A percentile compares a stretch with the other conserved stretches of the same genome.
These are phyloP conservation scores for Chalcis sispes DNA, from an alignment of 2,888 invertebrate genomes.

Conservation along the genomic window DNA sequence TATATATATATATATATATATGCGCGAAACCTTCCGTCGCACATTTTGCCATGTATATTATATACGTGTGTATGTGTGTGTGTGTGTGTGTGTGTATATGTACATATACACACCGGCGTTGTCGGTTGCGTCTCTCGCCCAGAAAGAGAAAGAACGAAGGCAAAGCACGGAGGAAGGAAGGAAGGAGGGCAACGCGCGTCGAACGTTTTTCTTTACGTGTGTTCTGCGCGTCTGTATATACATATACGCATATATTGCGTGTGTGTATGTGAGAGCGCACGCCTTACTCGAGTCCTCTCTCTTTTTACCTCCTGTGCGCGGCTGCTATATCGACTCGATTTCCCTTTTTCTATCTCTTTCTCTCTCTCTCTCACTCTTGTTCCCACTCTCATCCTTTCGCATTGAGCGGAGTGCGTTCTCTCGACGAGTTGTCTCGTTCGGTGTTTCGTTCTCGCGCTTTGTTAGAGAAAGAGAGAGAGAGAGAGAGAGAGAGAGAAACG, in stretches of 20 bases:
- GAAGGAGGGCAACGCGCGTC: conserved; percentile 16
- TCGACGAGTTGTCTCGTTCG: not conserved
- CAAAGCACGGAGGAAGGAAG: conserved; percentile 19
- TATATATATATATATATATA: no score
- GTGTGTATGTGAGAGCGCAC: not conserved
- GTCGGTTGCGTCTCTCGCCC: no score
- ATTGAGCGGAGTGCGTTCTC: no score
- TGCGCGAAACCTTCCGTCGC: no score
- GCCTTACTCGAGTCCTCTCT: conserved; percentile 30
- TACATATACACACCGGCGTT: no score
- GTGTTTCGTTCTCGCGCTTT: not conserved
- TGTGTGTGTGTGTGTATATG: no score
- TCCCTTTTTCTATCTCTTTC: conserved; percentile 45
- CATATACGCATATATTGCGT: not conserved
- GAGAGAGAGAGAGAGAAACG: no score
- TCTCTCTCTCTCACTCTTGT: not conserved
- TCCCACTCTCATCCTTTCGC: conserved; percentile 1
- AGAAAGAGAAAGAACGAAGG: conserved; percentile 3
- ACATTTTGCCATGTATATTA: no score
- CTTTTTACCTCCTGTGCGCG: conserved; percentile 13
- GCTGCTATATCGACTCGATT: conserved; percentile 41
- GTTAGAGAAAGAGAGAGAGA: no score
- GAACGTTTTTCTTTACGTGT: not conserved
- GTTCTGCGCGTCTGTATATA: not conserved
- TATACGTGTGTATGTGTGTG: no score